phyloP scores from a whole-genome alignment of 2,113 vertebrate species.

The Heloderma charlesbogerti region DNA sequence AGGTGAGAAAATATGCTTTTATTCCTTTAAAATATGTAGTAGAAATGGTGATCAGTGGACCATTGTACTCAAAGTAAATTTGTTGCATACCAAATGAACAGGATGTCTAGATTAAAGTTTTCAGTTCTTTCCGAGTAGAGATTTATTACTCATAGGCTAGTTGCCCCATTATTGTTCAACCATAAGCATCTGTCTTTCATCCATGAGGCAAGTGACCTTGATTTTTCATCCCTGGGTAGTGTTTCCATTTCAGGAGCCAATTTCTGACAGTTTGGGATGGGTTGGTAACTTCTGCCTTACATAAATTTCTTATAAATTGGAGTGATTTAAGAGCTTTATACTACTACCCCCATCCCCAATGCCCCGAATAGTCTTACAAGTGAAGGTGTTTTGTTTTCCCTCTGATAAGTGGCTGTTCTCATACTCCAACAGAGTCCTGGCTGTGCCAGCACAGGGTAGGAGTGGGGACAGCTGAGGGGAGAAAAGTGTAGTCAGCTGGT shows the following conservation, averaged over 20 bases:
- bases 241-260: background rate
- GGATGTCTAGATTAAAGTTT: background rate
- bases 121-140: background rate
- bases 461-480: background rate
- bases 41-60: background rate
- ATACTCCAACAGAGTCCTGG: background rate
- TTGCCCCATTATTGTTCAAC: background rate
- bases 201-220: background rate
- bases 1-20: slow-evolving; percentile 68
- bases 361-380: background rate
- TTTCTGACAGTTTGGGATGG: background rate
- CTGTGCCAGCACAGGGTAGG: too few relatives aligned
- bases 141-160: background rate
- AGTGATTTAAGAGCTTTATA: background rate
- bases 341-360: too few relatives aligned
- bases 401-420: background rate
- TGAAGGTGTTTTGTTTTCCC: too few relatives aligned
- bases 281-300: background rate
- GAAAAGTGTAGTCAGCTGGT: background rate
- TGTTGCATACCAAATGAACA: fast-evolving
- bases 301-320: background rate
- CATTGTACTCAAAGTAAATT: background rate
- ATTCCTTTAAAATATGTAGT: background rate
- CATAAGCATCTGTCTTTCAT: background rate
- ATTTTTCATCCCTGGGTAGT: background rate